Percentiles rank a stretch among this genome's conserved stretches.
Conservation (phyloP, 2,113 vertebrate species). For the Fregetta grallaria region DNA sequence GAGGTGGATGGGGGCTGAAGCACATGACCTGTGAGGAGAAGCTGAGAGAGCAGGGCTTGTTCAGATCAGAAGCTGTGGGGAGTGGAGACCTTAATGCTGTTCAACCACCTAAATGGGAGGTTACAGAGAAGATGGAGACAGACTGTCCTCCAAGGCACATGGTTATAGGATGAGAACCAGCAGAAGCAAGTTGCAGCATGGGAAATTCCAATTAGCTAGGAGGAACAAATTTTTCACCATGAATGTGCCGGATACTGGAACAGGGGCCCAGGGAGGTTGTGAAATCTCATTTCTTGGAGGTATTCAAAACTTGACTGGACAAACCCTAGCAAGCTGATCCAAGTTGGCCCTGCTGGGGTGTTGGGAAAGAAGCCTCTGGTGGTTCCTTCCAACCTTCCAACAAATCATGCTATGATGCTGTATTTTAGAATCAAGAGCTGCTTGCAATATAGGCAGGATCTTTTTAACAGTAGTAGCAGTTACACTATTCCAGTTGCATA, state of each 20-base stretch:
- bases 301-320: background rate
- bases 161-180: background rate
- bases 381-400: background rate
- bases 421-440: background rate
- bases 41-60: background rate
- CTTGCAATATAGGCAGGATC: background rate
- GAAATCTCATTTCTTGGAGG: background rate
- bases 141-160: background rate
- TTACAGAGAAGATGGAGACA: background rate
- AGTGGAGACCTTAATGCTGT: background rate
- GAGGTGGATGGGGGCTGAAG: background rate
- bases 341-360: background rate
- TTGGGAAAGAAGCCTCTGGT: background rate
- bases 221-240: background rate
- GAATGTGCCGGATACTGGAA: background rate
- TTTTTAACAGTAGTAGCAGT: background rate
- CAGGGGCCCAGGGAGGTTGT: background rate
- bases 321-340: background rate
- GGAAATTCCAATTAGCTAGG: background rate
- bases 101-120: background rate
- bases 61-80: background rate
- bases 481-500: background rate
- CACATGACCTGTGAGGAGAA: background rate
- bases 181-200: background rate
- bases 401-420: background rate